These are phyloP conservation scores for Rhinoptilus africanus DNA, from an alignment of 2,113 vertebrate species.

Conservation along the genomic window DNA sequence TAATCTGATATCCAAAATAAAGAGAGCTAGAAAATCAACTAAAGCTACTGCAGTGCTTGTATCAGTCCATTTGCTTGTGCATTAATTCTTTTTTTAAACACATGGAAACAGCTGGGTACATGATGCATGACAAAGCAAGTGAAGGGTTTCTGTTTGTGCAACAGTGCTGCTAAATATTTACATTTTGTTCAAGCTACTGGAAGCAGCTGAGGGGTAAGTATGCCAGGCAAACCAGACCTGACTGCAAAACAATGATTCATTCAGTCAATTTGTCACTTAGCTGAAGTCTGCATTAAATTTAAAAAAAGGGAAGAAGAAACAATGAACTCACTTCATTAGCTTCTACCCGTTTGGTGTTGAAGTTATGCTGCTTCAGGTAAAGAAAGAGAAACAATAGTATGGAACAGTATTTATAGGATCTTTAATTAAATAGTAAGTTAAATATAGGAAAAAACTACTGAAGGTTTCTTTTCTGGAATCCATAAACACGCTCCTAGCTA, in stretches of 20 bases:
- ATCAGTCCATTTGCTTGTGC: not conserved
- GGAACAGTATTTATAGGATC: not conserved
- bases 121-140: not conserved
- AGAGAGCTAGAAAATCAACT: not conserved
- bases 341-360: not conserved
- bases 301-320: not conserved
- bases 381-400: not conserved
- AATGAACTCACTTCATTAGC: not conserved
- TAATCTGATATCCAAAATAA: not conserved
- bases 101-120: not conserved
- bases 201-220: not conserved
- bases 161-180: not conserved
- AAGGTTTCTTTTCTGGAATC: not conserved
- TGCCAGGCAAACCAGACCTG: not conserved
- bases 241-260: not conserved
- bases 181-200: not conserved
- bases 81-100: not conserved
- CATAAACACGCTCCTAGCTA: not conserved
- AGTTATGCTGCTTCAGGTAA: not conserved
- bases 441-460: not conserved
- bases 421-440: not conserved
- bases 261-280: not conserved
- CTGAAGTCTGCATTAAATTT: not conserved
- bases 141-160: not conserved
- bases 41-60: not conserved